Evolutionary conservation across 2,113 vertebrate genomes (phyloP), one percentile per base, ranked within the genome.

Genomic region (Aptenodytes forsteri): DNA sequence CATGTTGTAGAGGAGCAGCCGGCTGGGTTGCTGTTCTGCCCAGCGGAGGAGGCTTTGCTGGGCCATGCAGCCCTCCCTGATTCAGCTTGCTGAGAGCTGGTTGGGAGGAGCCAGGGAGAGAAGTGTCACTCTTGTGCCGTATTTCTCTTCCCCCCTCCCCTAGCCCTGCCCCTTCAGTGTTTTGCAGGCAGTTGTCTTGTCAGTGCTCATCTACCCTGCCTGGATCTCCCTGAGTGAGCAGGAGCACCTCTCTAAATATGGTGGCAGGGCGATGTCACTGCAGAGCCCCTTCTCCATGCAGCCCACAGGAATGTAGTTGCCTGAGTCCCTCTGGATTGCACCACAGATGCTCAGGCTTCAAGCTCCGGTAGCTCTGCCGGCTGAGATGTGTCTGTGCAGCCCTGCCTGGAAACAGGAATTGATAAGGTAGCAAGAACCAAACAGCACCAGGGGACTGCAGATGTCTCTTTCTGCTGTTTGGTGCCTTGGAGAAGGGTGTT

Each of bases 281-380:
- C 76, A 49, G 76, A 96, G 56, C 55, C 80, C 81, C 40, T 83
- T 86, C 49, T 67, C 70, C 2, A 1, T 66, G 83, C 80, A 94
- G 66, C 76, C 79, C 79, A 46, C 82, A 67, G 81, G 75, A 96
- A 58, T 56, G 69, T 87, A 30, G 79, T 64, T 93, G 89, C 76
- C 70, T 0, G 69, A 56, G 94, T 97, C 95, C 88, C 95, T 90
- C 87, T 95, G 92, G 96, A 90, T 91, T 97, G 95, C 94, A 97
- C 89, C 96, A 92, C 78, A 90, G 93, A 89, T 55, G 40, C 54
- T 83, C 75, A 14, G 79, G 56, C 89, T 96, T 93, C 82, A 82
- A 64, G 93, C 89, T 97, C 64, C 0, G 3, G 46, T 70, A 83
- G 76, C 87, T 94, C 90, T 86, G 75, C 90, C 1, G 15, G 90